Evolutionary conservation across 2,888 invertebrate species (phyloP).

Genomic region (Agrilus mali): DNA sequence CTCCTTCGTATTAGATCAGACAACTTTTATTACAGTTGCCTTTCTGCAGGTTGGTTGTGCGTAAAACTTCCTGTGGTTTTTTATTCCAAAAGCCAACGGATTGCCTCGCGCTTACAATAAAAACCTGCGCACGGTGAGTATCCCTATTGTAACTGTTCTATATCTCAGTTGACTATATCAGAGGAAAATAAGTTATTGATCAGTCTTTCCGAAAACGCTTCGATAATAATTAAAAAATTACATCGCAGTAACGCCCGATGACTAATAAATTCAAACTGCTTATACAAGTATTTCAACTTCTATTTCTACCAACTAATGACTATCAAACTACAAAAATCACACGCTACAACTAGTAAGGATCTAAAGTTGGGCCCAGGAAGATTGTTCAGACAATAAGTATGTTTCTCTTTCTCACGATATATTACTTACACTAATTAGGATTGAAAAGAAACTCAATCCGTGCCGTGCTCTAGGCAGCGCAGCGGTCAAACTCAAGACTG

Average conservation of each 20-base stretch:
- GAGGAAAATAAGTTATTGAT: constrained; percentile 35
- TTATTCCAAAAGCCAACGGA: constrained; percentile 1
- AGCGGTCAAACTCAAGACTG: too few species aligned
- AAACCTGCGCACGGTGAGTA: background rate
- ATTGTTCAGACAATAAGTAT: constrained; percentile 33
- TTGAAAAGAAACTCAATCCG: constrained; percentile 17
- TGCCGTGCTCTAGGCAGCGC: constrained; percentile 24
- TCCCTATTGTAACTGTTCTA: constrained; percentile 18
- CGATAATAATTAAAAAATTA: constrained; percentile 9
- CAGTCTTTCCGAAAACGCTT: constrained; percentile 37
- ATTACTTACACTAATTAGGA: constrained; percentile 27
- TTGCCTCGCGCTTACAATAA: background rate
- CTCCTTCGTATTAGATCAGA: too few species aligned
- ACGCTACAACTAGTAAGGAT: constrained; percentile 33
- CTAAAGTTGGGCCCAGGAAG: constrained; percentile 37
- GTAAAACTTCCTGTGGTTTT: background rate
- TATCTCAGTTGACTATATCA: constrained; percentile 33
- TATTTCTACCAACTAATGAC: constrained; percentile 30
- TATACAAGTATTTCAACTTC: constrained; percentile 10
- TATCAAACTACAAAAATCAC: constrained; percentile 36
- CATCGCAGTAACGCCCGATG: constrained; percentile 15
- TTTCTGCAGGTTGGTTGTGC: too few species aligned
- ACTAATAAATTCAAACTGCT: constrained; percentile 20
- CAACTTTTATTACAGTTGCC: too few species aligned
- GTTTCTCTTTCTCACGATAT: constrained; percentile 26